Conservation (phyloP, 2,113 vertebrate genomes). For the Muntiacus reevesi region DNA sequence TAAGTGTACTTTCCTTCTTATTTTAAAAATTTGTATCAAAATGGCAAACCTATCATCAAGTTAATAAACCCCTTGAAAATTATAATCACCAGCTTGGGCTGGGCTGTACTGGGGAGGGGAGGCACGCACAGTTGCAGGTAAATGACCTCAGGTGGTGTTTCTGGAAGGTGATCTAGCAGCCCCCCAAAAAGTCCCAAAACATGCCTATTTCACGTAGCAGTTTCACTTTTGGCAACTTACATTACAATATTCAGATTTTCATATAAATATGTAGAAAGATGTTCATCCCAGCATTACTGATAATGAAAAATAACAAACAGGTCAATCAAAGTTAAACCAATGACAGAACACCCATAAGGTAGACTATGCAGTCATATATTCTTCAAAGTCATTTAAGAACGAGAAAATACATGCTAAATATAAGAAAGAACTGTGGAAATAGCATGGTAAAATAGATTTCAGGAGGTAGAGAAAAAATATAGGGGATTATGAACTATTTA, state of each 20-base stretch:
- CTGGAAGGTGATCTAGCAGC: not conserved
- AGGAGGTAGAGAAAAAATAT: not conserved
- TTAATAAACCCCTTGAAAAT: not conserved
- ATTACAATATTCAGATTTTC: not conserved
- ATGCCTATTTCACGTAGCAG: not conserved
- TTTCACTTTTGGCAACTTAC: not conserved
- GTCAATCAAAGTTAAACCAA: not conserved
- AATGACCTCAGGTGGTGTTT: not conserved
- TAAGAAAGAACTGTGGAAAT: not conserved
- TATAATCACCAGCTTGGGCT: not conserved
- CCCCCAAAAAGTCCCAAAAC: not conserved
- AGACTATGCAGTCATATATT: not conserved
- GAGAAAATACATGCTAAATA: not conserved
- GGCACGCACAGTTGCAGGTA: rapidly evolving
- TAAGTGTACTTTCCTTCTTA: not conserved
- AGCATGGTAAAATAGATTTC: not conserved
- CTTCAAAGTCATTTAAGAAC: not conserved
- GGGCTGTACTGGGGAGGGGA: not conserved
- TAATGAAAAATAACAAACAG: not conserved
- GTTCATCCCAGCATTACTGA: not conserved
- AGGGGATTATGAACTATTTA: not conserved
- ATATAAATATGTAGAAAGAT: not conserved
- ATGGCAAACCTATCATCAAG: not conserved
- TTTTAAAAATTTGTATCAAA: not conserved
- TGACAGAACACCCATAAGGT: not conserved